Conservation (phyloP, 30 jellyfish, hydroid and myxozoan genomes). For the Aurelia aurita complex sp. Pacific region DNA sequence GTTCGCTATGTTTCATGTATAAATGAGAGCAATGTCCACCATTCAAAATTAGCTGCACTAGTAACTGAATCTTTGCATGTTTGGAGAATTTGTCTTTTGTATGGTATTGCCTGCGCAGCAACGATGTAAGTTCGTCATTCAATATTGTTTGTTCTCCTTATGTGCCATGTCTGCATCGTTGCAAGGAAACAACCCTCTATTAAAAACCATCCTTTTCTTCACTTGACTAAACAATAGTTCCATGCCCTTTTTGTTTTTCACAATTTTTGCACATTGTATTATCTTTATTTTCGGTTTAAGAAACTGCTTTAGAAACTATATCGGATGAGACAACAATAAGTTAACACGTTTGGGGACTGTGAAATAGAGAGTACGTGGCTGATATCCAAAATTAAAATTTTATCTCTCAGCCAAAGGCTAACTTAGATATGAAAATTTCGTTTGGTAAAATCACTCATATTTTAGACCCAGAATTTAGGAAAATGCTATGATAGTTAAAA, state of each 20-base stretch:
- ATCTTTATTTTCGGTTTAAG: background rate
- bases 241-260: background rate
- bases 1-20: constrained; percentile 39
- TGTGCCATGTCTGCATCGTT: background rate
- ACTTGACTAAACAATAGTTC: too few relatives aligned
- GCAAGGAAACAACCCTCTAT: background rate
- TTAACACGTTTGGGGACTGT: too few relatives aligned
- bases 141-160: too few relatives aligned
- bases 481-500: too few relatives aligned
- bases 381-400: too few relatives aligned
- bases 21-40: background rate
- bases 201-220: background rate
- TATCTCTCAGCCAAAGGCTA: too few relatives aligned
- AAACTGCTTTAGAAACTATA: too few relatives aligned
- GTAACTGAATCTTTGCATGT: constrained; percentile 42
- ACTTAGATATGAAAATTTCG: too few relatives aligned
- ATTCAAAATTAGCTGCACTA: background rate
- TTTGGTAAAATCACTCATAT: too few relatives aligned
- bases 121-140: constrained; percentile 15
- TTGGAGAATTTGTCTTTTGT: constrained; percentile 38
- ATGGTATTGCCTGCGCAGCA: constrained; percentile 30
- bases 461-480: too few relatives aligned
- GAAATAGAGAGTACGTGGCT: too few relatives aligned
- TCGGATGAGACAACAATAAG: too few relatives aligned
- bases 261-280: background rate